phyloP scores from a whole-genome alignment of 1,140 invertebrate species.

The Lepidurus arcticus region DNA sequence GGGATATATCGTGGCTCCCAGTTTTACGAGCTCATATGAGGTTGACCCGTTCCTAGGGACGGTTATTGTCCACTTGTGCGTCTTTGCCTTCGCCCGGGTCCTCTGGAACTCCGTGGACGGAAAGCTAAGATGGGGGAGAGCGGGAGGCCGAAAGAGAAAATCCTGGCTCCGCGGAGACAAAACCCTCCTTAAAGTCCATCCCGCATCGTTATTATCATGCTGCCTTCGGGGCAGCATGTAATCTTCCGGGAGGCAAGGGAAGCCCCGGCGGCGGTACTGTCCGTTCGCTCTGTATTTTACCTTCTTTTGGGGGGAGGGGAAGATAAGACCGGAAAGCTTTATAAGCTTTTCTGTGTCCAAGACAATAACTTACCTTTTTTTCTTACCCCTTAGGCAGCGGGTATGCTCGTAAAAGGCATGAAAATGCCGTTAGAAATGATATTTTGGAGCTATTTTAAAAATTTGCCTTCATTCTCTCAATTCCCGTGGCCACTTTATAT shows the following conservation, averaged over 20 bases:
- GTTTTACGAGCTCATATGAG: slow-evolving; percentile 22
- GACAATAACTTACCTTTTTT: not conserved
- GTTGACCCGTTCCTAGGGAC: slow-evolving; percentile 2
- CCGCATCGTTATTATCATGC: slow-evolving; percentile 15
- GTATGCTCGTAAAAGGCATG: not conserved
- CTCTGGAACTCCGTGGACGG: slow-evolving; percentile 5
- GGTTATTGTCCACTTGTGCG: slow-evolving; percentile 18
- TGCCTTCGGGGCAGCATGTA: slow-evolving; percentile 8
- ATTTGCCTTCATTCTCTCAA: not conserved
- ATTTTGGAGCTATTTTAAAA: not conserved
- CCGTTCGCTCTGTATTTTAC: not conserved
- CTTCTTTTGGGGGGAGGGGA: not conserved
- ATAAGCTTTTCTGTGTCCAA: not conserved
- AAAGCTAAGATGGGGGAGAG: slow-evolving; percentile 1
- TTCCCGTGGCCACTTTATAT: not conserved
- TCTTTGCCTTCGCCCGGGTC: not conserved
- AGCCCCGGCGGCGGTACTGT: not conserved
- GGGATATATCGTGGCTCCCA: not conserved
- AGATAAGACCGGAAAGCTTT: not conserved
- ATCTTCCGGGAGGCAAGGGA: not conserved
- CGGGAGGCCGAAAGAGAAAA: not conserved
- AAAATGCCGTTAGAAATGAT: not conserved
- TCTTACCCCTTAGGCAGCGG: not conserved
- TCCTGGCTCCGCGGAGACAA: not conserved
- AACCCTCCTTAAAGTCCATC: not conserved